phyloP scores from a whole-genome alignment of 1,140 invertebrate genomes.

The Leptinotarsa defecta region DNA sequence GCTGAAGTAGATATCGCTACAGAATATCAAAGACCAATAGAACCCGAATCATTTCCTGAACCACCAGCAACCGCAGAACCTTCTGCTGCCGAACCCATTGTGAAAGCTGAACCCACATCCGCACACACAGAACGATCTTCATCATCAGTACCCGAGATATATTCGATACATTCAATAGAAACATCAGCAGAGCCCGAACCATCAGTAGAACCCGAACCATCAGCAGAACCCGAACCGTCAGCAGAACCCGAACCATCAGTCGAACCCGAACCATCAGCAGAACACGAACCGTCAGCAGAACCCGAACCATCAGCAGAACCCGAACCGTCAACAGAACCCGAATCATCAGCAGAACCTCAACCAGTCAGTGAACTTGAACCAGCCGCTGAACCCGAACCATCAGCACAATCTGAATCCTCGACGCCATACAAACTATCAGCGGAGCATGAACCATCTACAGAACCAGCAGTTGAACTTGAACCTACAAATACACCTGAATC shows the following conservation, averaged over 20 bases:
- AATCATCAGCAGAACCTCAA: slow-evolving; percentile 40
- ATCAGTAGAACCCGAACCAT: slow-evolving; percentile 24
- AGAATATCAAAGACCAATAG: background rate
- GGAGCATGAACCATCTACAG: slow-evolving; percentile 44
- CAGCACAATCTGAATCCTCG: slow-evolving; percentile 44
- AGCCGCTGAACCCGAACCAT: slow-evolving; percentile 45
- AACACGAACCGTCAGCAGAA: slow-evolving; percentile 8
- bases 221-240: background rate
- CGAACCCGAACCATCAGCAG: slow-evolving; percentile 18
- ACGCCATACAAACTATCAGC: slow-evolving; percentile 41
- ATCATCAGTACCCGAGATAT: background rate
- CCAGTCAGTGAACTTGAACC: slow-evolving; percentile 45
- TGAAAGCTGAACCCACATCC: background rate
- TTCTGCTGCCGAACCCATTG: background rate
- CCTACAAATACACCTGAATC: slow-evolving; percentile 47
- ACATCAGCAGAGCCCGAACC: slow-evolving; percentile 42
- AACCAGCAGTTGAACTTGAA: slow-evolving; percentile 47
- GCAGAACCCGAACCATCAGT: background rate
- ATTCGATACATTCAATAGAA: background rate
- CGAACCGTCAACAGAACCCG: background rate
- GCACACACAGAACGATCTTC: too few relatives aligned
- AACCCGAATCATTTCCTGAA: slow-evolving; percentile 50
- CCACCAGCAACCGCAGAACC: slow-evolving; percentile 26
- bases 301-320: background rate
- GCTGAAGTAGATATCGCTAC: background rate